Evolutionary conservation across 2,797 vertebrate species (phyloP).

Genomic region (Acomys russatus): DNA sequence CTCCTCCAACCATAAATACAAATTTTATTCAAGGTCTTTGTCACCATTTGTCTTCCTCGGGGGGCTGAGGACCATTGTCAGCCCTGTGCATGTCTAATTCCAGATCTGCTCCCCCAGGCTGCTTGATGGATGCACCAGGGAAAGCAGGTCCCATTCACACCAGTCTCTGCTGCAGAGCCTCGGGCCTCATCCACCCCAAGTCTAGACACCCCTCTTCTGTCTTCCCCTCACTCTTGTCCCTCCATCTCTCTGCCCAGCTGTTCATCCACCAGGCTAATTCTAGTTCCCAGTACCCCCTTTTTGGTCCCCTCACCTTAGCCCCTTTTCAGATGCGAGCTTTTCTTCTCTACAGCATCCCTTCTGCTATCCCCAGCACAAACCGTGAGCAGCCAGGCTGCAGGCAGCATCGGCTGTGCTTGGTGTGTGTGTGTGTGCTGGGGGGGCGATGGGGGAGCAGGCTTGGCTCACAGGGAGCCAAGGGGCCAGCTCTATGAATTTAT

Average conservation of each 20-base stretch:
- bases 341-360: constrained; percentile 62
- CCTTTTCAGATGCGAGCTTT: constrained; percentile 20
- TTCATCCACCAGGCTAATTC: neutral
- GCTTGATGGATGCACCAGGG: constrained; percentile 85
- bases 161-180: constrained; percentile 33
- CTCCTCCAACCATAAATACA: constrained; percentile 85
- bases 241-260: constrained; percentile 9
- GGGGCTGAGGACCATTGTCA: constrained; percentile 66
- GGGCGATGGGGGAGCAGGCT: constrained; percentile 61
- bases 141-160: neutral
- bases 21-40: constrained; percentile 88
- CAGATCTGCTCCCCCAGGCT: constrained; percentile 81
- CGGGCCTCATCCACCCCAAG: constrained; percentile 10
- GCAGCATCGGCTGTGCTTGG: neutral
- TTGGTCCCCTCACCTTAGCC: constrained; percentile 57
- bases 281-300: constrained; percentile 24
- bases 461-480: constrained; percentile 74
- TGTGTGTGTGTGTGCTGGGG: neutral
- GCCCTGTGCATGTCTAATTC: constrained; percentile 81
- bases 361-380: neutral
- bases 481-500: constrained; percentile 87
- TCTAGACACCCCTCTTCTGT: neutral
- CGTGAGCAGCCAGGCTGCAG: neutral
- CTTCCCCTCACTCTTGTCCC: neutral
- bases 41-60: constrained; percentile 83